phyloP scores from a whole-genome alignment of 2,888 invertebrate genomes.

The Criorhina ranunculi region DNA sequence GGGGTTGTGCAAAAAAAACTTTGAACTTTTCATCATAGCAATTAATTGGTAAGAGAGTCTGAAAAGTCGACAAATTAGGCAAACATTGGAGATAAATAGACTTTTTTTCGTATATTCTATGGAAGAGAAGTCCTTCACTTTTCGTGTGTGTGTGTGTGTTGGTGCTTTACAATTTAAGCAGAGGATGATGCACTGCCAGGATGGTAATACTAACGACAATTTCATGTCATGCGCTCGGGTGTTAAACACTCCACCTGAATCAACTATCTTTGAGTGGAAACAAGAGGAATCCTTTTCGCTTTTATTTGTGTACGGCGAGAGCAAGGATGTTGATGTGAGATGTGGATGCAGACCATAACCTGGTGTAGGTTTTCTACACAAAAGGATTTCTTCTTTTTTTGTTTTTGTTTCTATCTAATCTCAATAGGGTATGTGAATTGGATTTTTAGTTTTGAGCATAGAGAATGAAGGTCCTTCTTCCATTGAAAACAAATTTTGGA shows the following conservation, averaged over 20 bases:
- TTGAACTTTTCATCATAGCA: conserved; percentile 76
- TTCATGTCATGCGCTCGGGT: conserved; percentile 57
- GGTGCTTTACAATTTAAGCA: conserved; percentile 52
- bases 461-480: too few relatives aligned
- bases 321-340: conserved; percentile 42
- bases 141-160: conserved; percentile 37
- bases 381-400: conserved; percentile 28
- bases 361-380: conserved; percentile 44
- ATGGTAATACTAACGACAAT: conserved; percentile 66
- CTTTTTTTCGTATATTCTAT: conserved; percentile 13
- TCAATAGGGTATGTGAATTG: too few relatives aligned
- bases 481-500: too few relatives aligned
- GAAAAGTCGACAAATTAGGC: conserved; percentile 75
- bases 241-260: conserved; percentile 72
- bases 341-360: conserved; percentile 44
- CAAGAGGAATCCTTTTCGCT: conserved; percentile 37
- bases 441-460: too few relatives aligned
- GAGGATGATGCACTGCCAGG: conserved; percentile 15
- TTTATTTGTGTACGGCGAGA: conserved; percentile 18
- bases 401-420: conserved; percentile 23
- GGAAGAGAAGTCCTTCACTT: conserved; percentile 4
- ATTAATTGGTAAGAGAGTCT: conserved; percentile 75
- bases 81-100: conserved; percentile 71
- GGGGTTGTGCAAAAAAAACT: conserved; percentile 39
- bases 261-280: conserved; percentile 66